Conservation (phyloP, 2,797 vertebrate genomes). For the Falco naumanni region DNA sequence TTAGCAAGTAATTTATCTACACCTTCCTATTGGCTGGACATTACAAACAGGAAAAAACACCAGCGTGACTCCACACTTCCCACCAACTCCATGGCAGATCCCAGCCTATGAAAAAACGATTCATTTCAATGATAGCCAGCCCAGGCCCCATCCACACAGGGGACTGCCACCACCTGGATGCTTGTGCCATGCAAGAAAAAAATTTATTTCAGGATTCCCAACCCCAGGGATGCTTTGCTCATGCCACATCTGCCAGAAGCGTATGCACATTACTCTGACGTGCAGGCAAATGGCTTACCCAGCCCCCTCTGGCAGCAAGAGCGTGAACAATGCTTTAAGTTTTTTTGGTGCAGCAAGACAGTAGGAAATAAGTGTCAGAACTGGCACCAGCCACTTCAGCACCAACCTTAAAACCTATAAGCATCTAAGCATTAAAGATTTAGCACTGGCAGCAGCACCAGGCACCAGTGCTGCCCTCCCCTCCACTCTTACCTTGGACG, state of each 20-base stretch:
- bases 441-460: neutral
- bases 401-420: neutral
- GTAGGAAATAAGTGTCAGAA: neutral
- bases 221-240: neutral
- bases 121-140: neutral
- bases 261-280: neutral
- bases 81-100: neutral
- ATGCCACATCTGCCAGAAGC: neutral
- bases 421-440: neutral
- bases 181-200: neutral
- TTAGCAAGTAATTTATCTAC: neutral
- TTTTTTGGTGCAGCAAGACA: neutral
- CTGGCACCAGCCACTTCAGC: neutral
- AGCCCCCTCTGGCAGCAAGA: neutral
- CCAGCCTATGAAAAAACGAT: neutral
- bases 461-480: neutral
- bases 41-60: neutral
- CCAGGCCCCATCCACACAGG: neutral
- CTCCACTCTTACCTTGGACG: neutral
- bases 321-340: accelerated
- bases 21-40: neutral
- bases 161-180: neutral
- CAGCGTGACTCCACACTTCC: neutral
- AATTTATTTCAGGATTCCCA: neutral
- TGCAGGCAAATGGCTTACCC: neutral